phyloP scores from a whole-genome alignment of 2,113 vertebrate species.

The Corydoras maculifer region DNA sequence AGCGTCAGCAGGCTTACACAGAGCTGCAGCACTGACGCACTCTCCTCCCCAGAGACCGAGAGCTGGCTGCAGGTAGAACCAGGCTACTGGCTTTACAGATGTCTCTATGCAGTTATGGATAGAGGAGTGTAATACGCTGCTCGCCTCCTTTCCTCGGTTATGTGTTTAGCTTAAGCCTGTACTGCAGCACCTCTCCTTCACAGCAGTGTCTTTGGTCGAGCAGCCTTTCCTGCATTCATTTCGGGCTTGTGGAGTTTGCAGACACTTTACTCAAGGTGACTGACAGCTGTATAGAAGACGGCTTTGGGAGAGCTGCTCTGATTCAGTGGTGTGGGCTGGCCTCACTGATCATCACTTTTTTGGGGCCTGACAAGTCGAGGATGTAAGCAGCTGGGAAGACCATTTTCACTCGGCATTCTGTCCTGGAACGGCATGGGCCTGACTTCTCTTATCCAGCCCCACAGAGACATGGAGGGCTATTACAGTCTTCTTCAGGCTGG shows the following conservation, averaged over 20 bases:
- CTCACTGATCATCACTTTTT: constrained; percentile 8
- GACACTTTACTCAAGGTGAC: constrained; percentile 54
- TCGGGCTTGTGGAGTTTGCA: constrained; percentile 28
- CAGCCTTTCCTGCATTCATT: neutral
- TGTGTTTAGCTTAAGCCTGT: constrained; percentile 19
- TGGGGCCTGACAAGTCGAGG: constrained; percentile 43
- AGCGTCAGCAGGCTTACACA: constrained; percentile 49
- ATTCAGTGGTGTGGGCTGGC: constrained; percentile 18
- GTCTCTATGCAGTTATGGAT: constrained; percentile 36
- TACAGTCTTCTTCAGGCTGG: constrained; percentile 72
- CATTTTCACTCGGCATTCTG: constrained; percentile 6
- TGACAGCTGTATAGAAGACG: constrained; percentile 20
- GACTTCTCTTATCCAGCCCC: constrained; percentile 56
- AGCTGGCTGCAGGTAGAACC: constrained; percentile 52
- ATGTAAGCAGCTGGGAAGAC: constrained; percentile 52
- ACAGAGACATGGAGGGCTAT: constrained; percentile 73
- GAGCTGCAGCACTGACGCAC: constrained; percentile 64
- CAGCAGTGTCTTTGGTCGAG: constrained; percentile 21
- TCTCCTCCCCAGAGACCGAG: constrained; percentile 37
- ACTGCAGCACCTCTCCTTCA: constrained; percentile 15
- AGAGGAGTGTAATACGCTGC: constrained; percentile 7
- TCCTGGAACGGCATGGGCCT: constrained; percentile 60
- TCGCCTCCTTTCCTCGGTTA: neutral
- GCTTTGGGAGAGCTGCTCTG: neutral
- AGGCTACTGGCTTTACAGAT: constrained; percentile 27